Evolutionary conservation across 1,140 invertebrate genomes (phyloP).

Genomic region (Leptopilina boulardi): DNA sequence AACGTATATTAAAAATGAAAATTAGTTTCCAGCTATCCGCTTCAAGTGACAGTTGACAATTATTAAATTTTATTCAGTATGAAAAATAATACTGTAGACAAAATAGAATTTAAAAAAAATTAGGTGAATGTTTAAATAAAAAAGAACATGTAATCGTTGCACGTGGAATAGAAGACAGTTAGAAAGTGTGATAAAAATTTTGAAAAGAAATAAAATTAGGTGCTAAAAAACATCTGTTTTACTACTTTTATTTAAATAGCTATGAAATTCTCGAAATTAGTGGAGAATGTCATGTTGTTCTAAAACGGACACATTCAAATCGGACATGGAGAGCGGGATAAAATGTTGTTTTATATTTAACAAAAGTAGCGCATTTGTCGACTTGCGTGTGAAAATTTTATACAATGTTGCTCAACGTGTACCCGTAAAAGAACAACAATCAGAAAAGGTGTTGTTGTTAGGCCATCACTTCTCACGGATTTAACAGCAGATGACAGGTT

Average conservation of each 20-base stretch:
- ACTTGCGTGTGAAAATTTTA: background rate
- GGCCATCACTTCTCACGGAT: constrained; percentile 46
- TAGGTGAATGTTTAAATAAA: background rate
- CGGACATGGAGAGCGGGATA: constrained; percentile 1
- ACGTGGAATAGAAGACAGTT: background rate
- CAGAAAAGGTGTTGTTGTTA: constrained; percentile 46
- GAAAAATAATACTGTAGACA: background rate
- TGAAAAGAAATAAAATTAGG: background rate
- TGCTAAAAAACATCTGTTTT: background rate
- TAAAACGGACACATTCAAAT: constrained; percentile 7
- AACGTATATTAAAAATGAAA: background rate
- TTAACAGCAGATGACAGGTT: constrained; percentile 58
- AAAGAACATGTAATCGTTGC: background rate
- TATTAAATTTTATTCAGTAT: background rate
- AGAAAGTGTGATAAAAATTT: background rate
- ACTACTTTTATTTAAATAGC: background rate
- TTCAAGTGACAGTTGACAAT: background rate
- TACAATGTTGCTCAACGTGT: background rate
- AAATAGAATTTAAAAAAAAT: background rate
- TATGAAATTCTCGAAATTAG: background rate
- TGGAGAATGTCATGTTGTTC: background rate
- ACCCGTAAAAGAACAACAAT: background rate
- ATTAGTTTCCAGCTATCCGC: background rate
- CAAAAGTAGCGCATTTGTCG: background rate
- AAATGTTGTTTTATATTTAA: constrained; percentile 16